phyloP scores from a whole-genome alignment of 92 coral and sea anemone genomes.

The Epizoanthus scotinus region DNA sequence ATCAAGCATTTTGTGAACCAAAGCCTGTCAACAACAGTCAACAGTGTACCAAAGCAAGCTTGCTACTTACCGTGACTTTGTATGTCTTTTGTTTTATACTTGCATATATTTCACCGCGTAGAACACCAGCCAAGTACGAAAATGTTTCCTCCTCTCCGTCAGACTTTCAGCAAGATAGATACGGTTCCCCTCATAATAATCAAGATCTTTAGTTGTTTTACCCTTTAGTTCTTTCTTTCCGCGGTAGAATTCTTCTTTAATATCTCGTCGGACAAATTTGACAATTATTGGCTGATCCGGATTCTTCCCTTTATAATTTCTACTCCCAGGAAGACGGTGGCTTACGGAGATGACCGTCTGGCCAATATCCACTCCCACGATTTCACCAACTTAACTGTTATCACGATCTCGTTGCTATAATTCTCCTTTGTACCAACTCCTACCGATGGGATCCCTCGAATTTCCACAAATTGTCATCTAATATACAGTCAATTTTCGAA shows the following conservation, averaged over 20 bases:
- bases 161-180: slow-evolving; percentile 49
- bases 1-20: too few species aligned
- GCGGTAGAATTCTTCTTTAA: slow-evolving; percentile 30
- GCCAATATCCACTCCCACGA: slow-evolving; percentile 33
- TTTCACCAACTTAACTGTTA: slow-evolving; percentile 32
- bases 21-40: too few species aligned
- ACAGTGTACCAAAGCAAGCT: too few species aligned
- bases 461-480: slow-evolving; percentile 25
- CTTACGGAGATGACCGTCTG: slow-evolving; percentile 43
- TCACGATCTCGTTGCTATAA: slow-evolving; percentile 37
- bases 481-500: too few species aligned
- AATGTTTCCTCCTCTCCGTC: slow-evolving; percentile 49
- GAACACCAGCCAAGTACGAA: too few species aligned
- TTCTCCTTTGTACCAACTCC: slow-evolving; percentile 25
- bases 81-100: too few species aligned
- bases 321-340: slow-evolving; percentile 41
- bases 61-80: too few species aligned
- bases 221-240: slow-evolving; percentile 46
- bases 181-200: slow-evolving; percentile 36
- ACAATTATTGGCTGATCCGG: slow-evolving; percentile 39
- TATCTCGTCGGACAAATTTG: slow-evolving; percentile 48
- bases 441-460: slow-evolving; percentile 41
- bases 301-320: slow-evolving; percentile 20
- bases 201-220: slow-evolving; percentile 44
- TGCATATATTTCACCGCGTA: too few species aligned